Evolutionary conservation across 53 echinoderm and acorn worm species (phyloP).

Genomic region (Astropecten irregularis): DNA sequence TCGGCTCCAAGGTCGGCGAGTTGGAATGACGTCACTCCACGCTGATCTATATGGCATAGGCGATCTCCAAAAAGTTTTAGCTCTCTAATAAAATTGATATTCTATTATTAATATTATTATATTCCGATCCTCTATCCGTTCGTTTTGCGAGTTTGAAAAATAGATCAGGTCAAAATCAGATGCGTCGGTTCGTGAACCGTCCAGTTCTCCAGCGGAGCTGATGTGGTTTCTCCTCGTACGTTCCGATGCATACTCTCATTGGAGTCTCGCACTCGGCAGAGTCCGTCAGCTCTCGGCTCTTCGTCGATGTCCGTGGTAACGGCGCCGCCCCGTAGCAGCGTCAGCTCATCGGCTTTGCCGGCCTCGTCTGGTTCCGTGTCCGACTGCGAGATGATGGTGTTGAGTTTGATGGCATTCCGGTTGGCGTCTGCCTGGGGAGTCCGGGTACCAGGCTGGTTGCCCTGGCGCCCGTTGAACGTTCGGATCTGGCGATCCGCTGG

Average conservation of each 20-base stretch:
- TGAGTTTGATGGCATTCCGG: slow-evolving; percentile 31
- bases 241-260: neutral
- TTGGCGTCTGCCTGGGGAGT: slow-evolving; percentile 6
- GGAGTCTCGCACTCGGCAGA: neutral
- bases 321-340: neutral
- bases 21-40: too few relatives aligned
- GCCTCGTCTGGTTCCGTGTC: slow-evolving; percentile 47
- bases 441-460: slow-evolving; percentile 1
- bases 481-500: slow-evolving; percentile 14
- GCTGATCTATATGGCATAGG: too few relatives aligned
- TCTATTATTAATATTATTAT: too few relatives aligned
- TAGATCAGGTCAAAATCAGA: too few relatives aligned
- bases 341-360: neutral
- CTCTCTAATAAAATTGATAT: too few relatives aligned
- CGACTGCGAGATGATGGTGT: slow-evolving; percentile 6
- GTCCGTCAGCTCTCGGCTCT: neutral
- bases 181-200: too few relatives aligned
- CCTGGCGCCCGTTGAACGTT: slow-evolving; percentile 11
- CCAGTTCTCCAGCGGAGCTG: too few relatives aligned
- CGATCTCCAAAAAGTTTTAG: too few relatives aligned
- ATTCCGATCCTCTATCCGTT: too few relatives aligned
- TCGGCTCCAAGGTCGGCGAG: too few relatives aligned
- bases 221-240: too few relatives aligned
- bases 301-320: neutral
- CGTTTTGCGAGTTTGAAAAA: too few relatives aligned